These are phyloP conservation scores for Mesocricetus auratus DNA, from an alignment of 2,113 vertebrate species.

Conservation along the genomic window DNA sequence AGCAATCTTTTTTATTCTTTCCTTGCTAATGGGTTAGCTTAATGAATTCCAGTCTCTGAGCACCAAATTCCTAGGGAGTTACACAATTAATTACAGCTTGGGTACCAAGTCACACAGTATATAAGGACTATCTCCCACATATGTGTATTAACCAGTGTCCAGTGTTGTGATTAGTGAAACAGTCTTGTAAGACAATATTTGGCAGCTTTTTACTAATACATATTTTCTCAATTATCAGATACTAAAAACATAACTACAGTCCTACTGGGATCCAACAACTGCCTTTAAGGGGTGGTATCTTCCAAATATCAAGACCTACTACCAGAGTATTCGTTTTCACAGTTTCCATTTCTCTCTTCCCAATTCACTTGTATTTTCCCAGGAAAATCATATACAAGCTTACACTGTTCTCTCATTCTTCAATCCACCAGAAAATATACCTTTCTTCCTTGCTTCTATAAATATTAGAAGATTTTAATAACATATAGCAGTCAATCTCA, in stretches of 20 bases:
- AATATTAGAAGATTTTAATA: conserved; percentile 24
- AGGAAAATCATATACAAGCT: conserved; percentile 35
- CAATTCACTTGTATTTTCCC: not conserved
- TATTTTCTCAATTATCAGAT: conserved; percentile 54
- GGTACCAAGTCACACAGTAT: not conserved
- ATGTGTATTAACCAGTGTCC: not conserved
- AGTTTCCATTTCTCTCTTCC: not conserved
- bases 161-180: conserved; percentile 51
- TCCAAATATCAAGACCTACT: conserved; percentile 11
- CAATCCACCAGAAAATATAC: conserved; percentile 36
- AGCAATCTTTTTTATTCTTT: conserved; percentile 33
- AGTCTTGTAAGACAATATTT: not conserved
- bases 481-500: not conserved
- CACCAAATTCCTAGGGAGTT: not conserved
- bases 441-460: conserved; percentile 8
- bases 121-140: not conserved
- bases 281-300: not conserved
- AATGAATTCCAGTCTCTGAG: conserved; percentile 16
- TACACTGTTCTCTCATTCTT: not conserved
- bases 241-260: conserved; percentile 21
- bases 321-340: not conserved
- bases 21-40: not conserved
- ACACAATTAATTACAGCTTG: not conserved
- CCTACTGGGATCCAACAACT: not conserved
- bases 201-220: not conserved